Percentiles rank a stretch among this genome's conserved stretches.
Evolutionary conservation across 2,797 vertebrate species (phyloP).

Genomic region (Stomatorhinus walkeri): DNA sequence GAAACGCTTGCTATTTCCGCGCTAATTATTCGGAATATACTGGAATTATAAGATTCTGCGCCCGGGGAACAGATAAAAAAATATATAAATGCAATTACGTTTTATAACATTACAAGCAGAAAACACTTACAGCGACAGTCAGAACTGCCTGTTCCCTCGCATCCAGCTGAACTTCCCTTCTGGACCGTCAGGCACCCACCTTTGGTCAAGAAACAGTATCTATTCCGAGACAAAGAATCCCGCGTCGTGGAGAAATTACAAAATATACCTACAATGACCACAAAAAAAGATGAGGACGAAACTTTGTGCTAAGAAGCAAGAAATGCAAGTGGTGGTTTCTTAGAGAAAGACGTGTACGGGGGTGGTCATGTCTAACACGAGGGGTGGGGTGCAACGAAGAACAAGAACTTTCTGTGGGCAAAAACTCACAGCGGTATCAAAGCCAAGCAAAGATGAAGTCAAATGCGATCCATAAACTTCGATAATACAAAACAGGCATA

Average conservation of each 20-base stretch:
- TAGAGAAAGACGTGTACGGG: constrained; percentile 40
- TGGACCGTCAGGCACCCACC: neutral
- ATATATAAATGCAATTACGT: neutral
- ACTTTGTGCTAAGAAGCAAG: constrained; percentile 52
- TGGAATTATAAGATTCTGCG: neutral
- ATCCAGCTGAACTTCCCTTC: neutral
- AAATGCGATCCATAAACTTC: constrained; percentile 43
- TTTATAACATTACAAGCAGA: neutral
- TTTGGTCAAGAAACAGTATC: neutral
- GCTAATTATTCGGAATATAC: neutral
- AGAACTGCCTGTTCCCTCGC: neutral
- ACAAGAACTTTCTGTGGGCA: constrained; percentile 50
- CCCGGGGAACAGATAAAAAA: neutral
- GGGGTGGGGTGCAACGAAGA: constrained; percentile 57
- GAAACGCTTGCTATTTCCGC: neutral
- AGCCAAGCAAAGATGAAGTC: constrained; percentile 62
- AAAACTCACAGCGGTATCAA: constrained; percentile 52
- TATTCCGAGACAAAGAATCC: neutral
- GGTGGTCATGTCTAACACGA: constrained; percentile 51
- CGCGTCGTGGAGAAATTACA: neutral
- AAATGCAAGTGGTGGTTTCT: constrained; percentile 56
- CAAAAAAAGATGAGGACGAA: constrained; percentile 29
- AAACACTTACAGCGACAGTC: constrained; percentile 13
- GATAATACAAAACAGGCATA: constrained; percentile 32
- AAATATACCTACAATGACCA: neutral